Evolutionary conservation across 2,113 vertebrate species (phyloP), one percentile per base, ranked within the genome.

Genomic region (Rattus rattus): DNA sequence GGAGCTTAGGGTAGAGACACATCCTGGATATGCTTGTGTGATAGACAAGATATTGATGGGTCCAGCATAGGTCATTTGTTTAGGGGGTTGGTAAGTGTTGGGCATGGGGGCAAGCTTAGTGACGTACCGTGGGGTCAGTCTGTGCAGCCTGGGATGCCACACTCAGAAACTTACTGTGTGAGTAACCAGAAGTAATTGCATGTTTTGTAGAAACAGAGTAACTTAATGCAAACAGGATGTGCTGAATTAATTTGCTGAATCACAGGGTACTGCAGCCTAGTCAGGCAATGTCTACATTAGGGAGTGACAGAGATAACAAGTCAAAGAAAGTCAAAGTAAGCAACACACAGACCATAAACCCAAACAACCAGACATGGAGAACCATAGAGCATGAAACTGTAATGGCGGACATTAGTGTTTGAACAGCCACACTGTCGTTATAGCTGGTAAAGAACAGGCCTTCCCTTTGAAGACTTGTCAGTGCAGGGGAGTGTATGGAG

Each of bases 111-210:
- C 87, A 47, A 30, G 47, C 13, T 75, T 33, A 20, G 43, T 1
- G 79, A 89, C 14, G 9, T 56, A 89, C 87, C 67, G 24, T n/a
- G 4, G 52, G 43, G 6, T 28, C 69, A 49, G 16, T 22, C 75
- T 76, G 67, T 72, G 39, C 13, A 33, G 11, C 17, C 19, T 75
- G 26, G 63, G 77, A 28, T 85, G 65, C 19, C 76, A 83, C 5
- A n/a, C 28, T 88, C 26, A 59, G 83, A 92, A 76, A 79, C 94
- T 54, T 88, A 33, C 91, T 86, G 70, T 88, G 17, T 94, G 75
- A 94, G 33, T 91, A 81, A 54, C 52, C 43, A 26, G 28, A 77
- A 75, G 9, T 90, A n/a, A 73, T 70, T 36, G 5, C 7, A 59
- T 59, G 8, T 84, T 96, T 91, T 69, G 6, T 91, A 84, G 52